These are phyloP conservation scores for Periphyllus acericola DNA, from an alignment of 2,888 invertebrate species.

Conservation along the genomic window DNA sequence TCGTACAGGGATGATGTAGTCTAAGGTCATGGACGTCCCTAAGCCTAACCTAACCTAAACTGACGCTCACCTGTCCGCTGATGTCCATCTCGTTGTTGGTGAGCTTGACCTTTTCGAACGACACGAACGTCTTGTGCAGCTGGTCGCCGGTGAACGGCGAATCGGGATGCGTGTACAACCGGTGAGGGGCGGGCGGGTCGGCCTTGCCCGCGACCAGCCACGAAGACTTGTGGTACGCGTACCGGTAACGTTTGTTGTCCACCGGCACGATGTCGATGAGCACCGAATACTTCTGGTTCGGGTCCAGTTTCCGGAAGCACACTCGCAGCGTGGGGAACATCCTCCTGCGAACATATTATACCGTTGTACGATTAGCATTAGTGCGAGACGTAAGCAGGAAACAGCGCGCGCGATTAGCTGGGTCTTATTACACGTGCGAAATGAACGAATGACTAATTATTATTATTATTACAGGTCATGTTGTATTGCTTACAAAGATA, in stretches of 20 bases:
- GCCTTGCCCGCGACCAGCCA: slow-evolving; percentile 87
- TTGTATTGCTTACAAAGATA: no score
- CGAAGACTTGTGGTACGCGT: slow-evolving; percentile 84
- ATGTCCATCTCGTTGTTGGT: slow-evolving; percentile 87
- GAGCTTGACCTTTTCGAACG: slow-evolving; percentile 85
- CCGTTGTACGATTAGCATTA: no score
- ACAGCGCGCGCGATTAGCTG: no score
- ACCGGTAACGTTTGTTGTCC: slow-evolving; percentile 81
- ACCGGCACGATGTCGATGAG: slow-evolving; percentile 83
- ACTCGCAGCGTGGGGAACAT: slow-evolving; percentile 85
- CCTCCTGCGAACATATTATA: slow-evolving; percentile 76
- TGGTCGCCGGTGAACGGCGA: slow-evolving; percentile 82
- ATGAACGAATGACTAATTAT: no score
- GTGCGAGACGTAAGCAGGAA: no score
- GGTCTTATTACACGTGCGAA: no score
- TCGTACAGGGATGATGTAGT: no score
- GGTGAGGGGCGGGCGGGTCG: slow-evolving; percentile 78
- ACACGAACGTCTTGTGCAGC: slow-evolving; percentile 80
- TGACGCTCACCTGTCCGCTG: slow-evolving; percentile 69
- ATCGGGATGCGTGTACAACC: slow-evolving; percentile 82
- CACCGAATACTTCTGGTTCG: slow-evolving; percentile 77
- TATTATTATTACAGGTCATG: no score
- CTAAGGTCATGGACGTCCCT: no score
- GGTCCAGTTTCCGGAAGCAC: slow-evolving; percentile 76
- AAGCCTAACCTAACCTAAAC: no score